Conservation (phyloP, 2,113 vertebrate genomes). For the Pardalotus punctatus region DNA sequence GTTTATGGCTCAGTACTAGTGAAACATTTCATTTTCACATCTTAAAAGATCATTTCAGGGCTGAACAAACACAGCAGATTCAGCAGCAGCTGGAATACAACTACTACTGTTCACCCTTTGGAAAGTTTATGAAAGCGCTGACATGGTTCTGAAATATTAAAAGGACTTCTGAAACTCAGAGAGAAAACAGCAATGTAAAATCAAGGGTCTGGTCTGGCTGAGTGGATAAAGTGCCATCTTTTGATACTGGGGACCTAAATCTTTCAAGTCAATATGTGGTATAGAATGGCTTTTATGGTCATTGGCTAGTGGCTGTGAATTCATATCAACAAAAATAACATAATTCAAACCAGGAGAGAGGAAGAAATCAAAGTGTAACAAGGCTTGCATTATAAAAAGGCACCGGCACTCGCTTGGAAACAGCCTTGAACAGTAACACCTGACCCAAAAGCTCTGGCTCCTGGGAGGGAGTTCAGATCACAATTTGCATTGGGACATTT, state of each 20-base stretch:
- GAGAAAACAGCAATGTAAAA: slow-evolving; percentile 60
- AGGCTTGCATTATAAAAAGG: slow-evolving; percentile 4
- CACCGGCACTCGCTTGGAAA: neutral
- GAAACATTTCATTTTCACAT: slow-evolving; percentile 71
- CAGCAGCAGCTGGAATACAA: slow-evolving; percentile 67
- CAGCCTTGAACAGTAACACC: neutral
- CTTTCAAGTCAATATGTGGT: slow-evolving; percentile 54
- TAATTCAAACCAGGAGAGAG: slow-evolving; percentile 38
- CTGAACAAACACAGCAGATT: slow-evolving; percentile 70
- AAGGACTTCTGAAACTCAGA: slow-evolving; percentile 58
- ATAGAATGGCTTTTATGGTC: slow-evolving; percentile 50
- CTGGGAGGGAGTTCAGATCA: neutral
- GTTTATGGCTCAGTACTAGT: slow-evolving; percentile 55
- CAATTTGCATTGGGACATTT: slow-evolving; percentile 1
- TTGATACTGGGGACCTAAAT: slow-evolving; percentile 44
- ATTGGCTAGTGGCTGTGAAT: slow-evolving; percentile 48
- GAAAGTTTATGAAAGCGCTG: slow-evolving; percentile 65
- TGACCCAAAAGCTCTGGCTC: slow-evolving; percentile 28
- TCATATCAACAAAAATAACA: slow-evolving; percentile 51
- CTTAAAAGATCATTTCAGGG: slow-evolving; percentile 73
- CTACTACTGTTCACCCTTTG: slow-evolving; percentile 65
- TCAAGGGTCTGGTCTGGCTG: slow-evolving; percentile 57
- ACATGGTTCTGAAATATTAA: slow-evolving; percentile 66
- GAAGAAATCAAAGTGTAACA: slow-evolving; percentile 60
- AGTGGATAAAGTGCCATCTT: slow-evolving; percentile 57